A percentile compares a stretch with the other conserved stretches of the same genome.
phyloP scores from a whole-genome alignment of 2,888 invertebrate species.

The Sphaerophoria rueppellii region DNA sequence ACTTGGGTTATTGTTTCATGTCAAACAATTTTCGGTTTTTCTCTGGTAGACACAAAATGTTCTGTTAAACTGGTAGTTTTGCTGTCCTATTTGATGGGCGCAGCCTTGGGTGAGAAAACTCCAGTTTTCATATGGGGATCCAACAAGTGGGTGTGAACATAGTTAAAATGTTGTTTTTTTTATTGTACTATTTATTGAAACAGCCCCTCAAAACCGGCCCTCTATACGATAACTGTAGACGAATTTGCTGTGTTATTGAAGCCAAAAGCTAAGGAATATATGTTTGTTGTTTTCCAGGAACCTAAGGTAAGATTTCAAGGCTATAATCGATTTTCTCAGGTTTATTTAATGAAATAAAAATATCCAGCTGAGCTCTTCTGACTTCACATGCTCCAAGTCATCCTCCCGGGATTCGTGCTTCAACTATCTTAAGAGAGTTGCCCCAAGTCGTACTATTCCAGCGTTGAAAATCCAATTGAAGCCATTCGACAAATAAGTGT shows the following conservation, averaged over 20 bases:
- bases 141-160: constrained; percentile 77
- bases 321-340: constrained; percentile 5
- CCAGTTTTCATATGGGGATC: constrained; percentile 85
- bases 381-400: constrained; percentile 82
- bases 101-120: constrained; percentile 78
- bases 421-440: constrained; percentile 80
- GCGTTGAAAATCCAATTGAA: constrained; percentile 85
- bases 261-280: constrained; percentile 77
- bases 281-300: constrained; percentile 83
- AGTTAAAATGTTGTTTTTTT: background rate
- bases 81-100: constrained; percentile 77
- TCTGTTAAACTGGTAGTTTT: constrained; percentile 78
- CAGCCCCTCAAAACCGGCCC: constrained; percentile 77
- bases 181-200: background rate
- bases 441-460: constrained; percentile 84
- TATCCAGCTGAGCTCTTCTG: constrained; percentile 82
- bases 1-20: constrained; percentile 75
- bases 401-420: constrained; percentile 80
- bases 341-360: background rate
- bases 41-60: constrained; percentile 75
- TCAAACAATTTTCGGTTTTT: background rate
- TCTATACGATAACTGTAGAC: constrained; percentile 76
- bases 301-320: constrained; percentile 81
- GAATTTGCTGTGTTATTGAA: constrained; percentile 77
- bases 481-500: constrained; percentile 83